Evolutionary conservation across 1,140 invertebrate species (phyloP).

Genomic region (Adoxophyes honmai): DNA sequence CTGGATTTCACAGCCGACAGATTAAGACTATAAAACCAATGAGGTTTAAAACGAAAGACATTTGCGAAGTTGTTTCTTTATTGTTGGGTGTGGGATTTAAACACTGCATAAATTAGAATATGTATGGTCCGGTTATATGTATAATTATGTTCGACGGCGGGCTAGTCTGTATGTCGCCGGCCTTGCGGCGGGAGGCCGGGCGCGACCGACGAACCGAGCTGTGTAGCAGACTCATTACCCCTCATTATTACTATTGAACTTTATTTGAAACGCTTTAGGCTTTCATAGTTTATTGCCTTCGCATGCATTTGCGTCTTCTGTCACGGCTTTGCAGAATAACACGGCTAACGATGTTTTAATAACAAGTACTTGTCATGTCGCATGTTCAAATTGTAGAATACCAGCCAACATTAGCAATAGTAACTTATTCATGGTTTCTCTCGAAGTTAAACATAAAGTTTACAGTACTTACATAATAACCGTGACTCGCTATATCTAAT

Average conservation of each 20-base stretch:
- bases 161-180: constrained; percentile 59
- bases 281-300: constrained; percentile 19
- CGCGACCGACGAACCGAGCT: constrained; percentile 41
- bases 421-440: too few relatives aligned
- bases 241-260: too few relatives aligned
- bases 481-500: neutral
- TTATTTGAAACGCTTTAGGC: too few relatives aligned
- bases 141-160: constrained; percentile 8
- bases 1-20: too few relatives aligned
- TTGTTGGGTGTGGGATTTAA: constrained; percentile 10
- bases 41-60: neutral
- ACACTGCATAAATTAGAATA: constrained; percentile 12
- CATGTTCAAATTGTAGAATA: too few relatives aligned
- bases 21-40: neutral
- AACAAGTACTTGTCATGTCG: too few relatives aligned
- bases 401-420: too few relatives aligned
- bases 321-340: too few relatives aligned
- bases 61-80: neutral
- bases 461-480: too few relatives aligned
- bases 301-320: too few relatives aligned
- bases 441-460: too few relatives aligned
- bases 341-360: too few relatives aligned
- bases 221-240: constrained; percentile 25
- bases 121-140: neutral
- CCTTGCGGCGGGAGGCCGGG: constrained; percentile 54